Base-by-base conservation (phyloP, 2,797 vertebrate genomes). In the Sebastes variabilis region DNA sequence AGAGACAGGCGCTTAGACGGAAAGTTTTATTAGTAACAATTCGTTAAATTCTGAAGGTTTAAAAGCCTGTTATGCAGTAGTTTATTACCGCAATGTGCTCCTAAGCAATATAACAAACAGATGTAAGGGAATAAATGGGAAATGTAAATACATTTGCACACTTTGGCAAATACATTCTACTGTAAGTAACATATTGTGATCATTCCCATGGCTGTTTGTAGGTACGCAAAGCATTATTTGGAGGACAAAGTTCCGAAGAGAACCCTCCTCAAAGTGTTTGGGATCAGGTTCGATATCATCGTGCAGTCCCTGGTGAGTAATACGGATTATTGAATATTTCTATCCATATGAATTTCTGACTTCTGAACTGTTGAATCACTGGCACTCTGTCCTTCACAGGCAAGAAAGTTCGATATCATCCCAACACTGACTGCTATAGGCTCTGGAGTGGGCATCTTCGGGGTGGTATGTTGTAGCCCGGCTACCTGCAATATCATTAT, bases 381-480 rank as follows among this genome's bases (percentile, higher is more conserved):
- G 1, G 3, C 10, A 2, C 32, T 65, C 2, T 75, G 60, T 81
- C 32, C 20, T 68, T 80, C 42, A 62, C 87, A 99, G 98, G 98
- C 97, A 3, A 96, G 98, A 75, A 97, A 98, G 91, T 99, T 99
- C 92, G 96, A 99, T 86, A 97, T 99, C 92, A 99, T 99, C 88
- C 98, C 98, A 0, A 99, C 98, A 0, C 93, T 99, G 90, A 99
- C 97, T 4, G 97, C 98, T 10, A 98, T 99, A 7, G 98, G 98
- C 78, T 99, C 98, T 25, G 98, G 98, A 79, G 98, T 99, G 79
- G 98, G 98, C 81, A 99, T 99, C 87, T 99, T 99, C 32, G 98
- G 98, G 82, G 98, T 99, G 96, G 98, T 99, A 93, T 94, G 97
- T 95, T 67, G 66, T 2, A 20, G 7, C 10, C 27, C n/a, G 7